Percentiles rank a stretch among this genome's conserved stretches.
Evolutionary conservation across 1,140 invertebrate species (phyloP).

Genomic region (Atta texana): DNA sequence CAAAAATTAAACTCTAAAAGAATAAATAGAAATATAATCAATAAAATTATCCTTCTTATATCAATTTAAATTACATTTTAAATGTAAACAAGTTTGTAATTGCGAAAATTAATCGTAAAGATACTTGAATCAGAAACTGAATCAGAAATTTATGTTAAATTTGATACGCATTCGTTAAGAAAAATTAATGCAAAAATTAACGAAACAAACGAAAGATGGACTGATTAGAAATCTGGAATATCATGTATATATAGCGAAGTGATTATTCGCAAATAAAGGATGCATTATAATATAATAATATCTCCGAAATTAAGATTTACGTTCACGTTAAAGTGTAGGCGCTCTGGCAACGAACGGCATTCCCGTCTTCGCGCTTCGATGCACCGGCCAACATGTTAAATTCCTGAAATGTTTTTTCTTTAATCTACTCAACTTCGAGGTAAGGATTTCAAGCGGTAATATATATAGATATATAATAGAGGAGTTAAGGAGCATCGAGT

Average conservation of each 20-base stretch:
- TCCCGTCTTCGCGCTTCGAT: constrained; percentile 19
- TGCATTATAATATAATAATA: constrained; percentile 34
- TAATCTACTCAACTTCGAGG: constrained; percentile 2
- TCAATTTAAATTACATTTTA: neutral
- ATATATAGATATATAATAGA: neutral
- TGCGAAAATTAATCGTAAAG: neutral
- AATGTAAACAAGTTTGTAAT: neutral
- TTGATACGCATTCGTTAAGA: neutral
- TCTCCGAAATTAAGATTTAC: constrained; percentile 42
- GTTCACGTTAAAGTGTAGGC: constrained; percentile 44
- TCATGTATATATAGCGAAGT: neutral
- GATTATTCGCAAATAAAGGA: constrained; percentile 24
- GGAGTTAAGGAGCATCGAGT: too few species aligned
- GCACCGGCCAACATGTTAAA: constrained; percentile 5
- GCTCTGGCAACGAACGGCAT: constrained; percentile 44
- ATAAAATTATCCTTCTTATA: neutral
- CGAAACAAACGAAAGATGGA: neutral
- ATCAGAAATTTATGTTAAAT: neutral
- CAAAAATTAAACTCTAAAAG: neutral
- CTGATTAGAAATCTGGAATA: neutral
- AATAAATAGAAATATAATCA: neutral
- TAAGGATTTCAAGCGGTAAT: neutral
- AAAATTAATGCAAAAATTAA: neutral
- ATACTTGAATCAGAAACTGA: neutral
- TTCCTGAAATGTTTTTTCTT: constrained; percentile 10